Percentiles rank a stretch among this genome's conserved stretches.
Conservation (phyloP, 2,888 invertebrate genomes). For the Synergus umbraculus region DNA sequence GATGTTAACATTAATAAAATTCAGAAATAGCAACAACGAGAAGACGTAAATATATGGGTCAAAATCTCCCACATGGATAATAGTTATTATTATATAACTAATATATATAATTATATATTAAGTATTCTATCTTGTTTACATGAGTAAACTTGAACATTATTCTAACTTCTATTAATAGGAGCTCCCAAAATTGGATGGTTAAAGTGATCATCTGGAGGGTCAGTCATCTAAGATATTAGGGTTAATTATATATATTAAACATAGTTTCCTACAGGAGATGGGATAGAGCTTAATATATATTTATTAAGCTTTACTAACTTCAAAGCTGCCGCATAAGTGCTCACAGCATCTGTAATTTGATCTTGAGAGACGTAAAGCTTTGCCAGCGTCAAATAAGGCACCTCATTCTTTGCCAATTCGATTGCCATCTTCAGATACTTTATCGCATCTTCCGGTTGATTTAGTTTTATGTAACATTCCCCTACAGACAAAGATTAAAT, state of each 20-base stretch:
- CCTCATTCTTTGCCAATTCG: constrained; percentile 85
- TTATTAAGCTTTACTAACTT: constrained; percentile 80
- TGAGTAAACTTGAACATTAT: too few relatives aligned
- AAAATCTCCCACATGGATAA: too few relatives aligned
- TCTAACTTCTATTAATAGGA: too few relatives aligned
- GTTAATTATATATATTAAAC: background rate
- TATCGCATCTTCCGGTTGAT: constrained; percentile 84
- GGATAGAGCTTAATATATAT: background rate
- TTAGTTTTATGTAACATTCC: constrained; percentile 85
- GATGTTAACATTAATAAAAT: too few relatives aligned
- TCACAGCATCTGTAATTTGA: constrained; percentile 84
- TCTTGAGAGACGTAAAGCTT: constrained; percentile 83
- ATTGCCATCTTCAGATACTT: constrained; percentile 86
- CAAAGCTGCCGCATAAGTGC: constrained; percentile 85
- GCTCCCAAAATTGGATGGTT: too few relatives aligned
- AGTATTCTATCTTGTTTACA: too few relatives aligned
- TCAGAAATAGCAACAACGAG: too few relatives aligned
- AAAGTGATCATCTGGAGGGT: too few relatives aligned
- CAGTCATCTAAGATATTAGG: too few relatives aligned
- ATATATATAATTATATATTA: too few relatives aligned
- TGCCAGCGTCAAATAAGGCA: constrained; percentile 85
- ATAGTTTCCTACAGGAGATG: background rate
- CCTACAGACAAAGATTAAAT: constrained; percentile 77
- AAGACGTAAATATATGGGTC: too few relatives aligned
- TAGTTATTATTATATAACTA: too few relatives aligned